Percentiles rank a stretch among this genome's conserved stretches.
Evolutionary conservation across 2,113 vertebrate species (phyloP).

Genomic region (Mormyrus lacerda): DNA sequence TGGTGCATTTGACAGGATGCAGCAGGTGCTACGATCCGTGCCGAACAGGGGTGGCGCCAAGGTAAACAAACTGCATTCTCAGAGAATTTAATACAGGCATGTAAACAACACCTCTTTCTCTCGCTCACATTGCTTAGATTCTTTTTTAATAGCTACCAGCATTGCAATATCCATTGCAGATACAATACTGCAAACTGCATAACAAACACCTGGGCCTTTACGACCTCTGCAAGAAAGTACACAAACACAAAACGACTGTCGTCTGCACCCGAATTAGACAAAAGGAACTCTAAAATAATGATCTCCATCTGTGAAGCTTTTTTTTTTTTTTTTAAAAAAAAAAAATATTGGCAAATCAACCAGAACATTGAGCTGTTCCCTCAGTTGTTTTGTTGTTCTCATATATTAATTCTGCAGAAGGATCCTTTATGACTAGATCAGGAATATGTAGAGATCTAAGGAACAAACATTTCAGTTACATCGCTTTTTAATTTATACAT

Average conservation of each 20-base stretch:
- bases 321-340: neutral
- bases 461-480: neutral
- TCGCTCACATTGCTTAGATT: conserved; percentile 8
- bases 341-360: conserved; percentile 25
- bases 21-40: conserved; percentile 17
- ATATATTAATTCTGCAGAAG: conserved; percentile 12
- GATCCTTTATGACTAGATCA: conserved; percentile 22
- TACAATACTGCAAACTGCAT: conserved; percentile 54
- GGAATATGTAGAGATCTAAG: neutral
- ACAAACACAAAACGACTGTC: conserved; percentile 29
- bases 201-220: conserved; percentile 31
- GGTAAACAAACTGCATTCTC: conserved; percentile 24
- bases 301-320: conserved; percentile 11
- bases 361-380: neutral
- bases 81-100: conserved; percentile 35
- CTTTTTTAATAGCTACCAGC: conserved; percentile 39
- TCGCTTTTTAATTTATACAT: neutral
- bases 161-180: conserved; percentile 51
- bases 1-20: conserved; percentile 30
- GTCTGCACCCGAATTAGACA: conserved; percentile 20
- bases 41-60: conserved; percentile 21
- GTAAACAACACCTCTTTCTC: conserved; percentile 42
- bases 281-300: conserved; percentile 15
- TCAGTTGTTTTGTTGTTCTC: neutral
- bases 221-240: conserved; percentile 26